Evolutionary conservation across 2,113 vertebrate species (phyloP), one percentile per base, ranked within the genome.

Genomic region (Merops nubicus): DNA sequence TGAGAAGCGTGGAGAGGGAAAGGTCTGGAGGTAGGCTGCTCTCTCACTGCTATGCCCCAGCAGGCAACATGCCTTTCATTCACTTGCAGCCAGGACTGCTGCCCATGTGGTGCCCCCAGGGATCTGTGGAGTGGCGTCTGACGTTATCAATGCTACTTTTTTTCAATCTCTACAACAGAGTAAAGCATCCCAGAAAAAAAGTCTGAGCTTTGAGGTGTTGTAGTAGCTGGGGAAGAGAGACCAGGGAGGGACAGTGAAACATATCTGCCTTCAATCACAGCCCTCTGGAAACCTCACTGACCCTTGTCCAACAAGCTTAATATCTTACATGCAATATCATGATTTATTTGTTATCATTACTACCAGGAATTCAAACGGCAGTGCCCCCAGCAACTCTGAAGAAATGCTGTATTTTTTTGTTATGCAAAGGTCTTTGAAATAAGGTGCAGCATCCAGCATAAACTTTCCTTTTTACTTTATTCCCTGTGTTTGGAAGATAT

Each of bases 341-440:
- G 25, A 80, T 85, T 73, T 40, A n/a, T 81, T 68, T 91, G 29
- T 67, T 91, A 36, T 78, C 20, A 15, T 69, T 83, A 53, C 11
- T 73, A 50, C 28, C 31, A 90, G 36, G 50, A 83, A 56, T 88
- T 76, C 2, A 31, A 83, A 85, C 45, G 40, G 31, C 56, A 75
- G 4, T 81, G 28, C 15, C n/a, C 9, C 21, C 82, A 26, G 68
- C 34, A 73, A 12, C 15, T 69, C 62, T 62, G 67, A 80, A 85
- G 72, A 94, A 91, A 94, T 80, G 23, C 7, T 63, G 14, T 53
- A 21, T 80, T 68, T 5, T 78, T 91, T 81, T 82, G 25, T 64
- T 77, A 36, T 65, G 67, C 26, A 53, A 53, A 79, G 18, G 22
- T 65, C 50, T 54, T 85, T 90, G 45, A 97, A 87, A 63, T 40